Base-by-base conservation (phyloP, 2,113 vertebrate genomes). In the Turdus rufiventris region DNA sequence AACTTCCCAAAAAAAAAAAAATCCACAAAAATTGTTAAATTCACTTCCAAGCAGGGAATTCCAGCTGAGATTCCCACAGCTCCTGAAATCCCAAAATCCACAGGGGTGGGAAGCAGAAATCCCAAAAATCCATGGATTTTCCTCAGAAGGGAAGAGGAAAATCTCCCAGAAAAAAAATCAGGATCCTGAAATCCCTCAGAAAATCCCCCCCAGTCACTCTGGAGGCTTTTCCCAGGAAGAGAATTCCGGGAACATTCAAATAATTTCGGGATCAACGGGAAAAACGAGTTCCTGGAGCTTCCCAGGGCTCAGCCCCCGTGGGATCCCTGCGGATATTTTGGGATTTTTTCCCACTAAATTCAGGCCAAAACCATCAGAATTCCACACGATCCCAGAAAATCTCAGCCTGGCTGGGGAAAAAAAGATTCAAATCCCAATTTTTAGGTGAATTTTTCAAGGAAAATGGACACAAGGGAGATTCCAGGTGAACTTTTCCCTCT, bases 361-460 rank as follows among this genome's bases (percentile, higher is more conserved):
- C 48, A 14, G 28, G 14, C 2, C 18, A 31, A 8, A 31, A 0
- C 4, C 0, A 0, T 1, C 7, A 12, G 31, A 47, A 84, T 36
- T 63, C 51, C 76, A 10, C 4, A 25, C 31, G 8, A 33, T 47
- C 50, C 81, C 15, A 2, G 4, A 15, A 74, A 85, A 57, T 48
- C 29, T n/a, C 17, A 1, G 20, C 57, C 17, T 36, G 67, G 47
- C 1, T 24, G 34, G 14, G 58, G n/a, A 18, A 12, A 23, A 38
- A 51, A 63, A 48, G 2, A 0, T 3, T 16, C 5, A 65, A 85
- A 56, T 74, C 42, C 34, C 42, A 5, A 18, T 18, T 73, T 47
- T 28, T 2, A 8, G 34, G n/a, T 1, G 4, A 13, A n/a, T 47
- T 84, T 73, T 47, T 33, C 1, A 0, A 1, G 10, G 14, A 1